Evolutionary conservation across 2,113 vertebrate species (phyloP).

Genomic region (Synchiropus splendidus): DNA sequence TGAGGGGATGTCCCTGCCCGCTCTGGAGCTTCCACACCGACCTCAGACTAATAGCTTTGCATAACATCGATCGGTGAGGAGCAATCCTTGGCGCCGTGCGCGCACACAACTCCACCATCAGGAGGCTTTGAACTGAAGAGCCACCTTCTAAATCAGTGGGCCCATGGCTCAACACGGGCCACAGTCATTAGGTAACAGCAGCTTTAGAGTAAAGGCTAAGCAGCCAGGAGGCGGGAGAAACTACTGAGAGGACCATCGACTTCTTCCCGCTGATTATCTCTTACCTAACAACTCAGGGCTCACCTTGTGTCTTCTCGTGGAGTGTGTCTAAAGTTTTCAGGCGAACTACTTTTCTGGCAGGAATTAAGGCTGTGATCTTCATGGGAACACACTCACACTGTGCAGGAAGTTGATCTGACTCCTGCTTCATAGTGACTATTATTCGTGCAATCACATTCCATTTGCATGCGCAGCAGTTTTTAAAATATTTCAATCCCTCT

Average conservation of each 20-base stretch:
- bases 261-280: conserved; percentile 53
- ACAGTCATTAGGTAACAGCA: conserved; percentile 55
- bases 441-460: too few species aligned
- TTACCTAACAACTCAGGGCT: conserved; percentile 54
- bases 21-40: conserved; percentile 27
- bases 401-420: too few species aligned
- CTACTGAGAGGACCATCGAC: conserved; percentile 24
- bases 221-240: conserved; percentile 23
- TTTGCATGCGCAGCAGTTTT: too few species aligned
- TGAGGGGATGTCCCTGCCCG: conserved; percentile 29
- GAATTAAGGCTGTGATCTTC: conserved; percentile 9
- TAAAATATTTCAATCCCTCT: too few species aligned
- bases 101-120: conserved; percentile 3
- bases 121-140: conserved; percentile 2
- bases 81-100: conserved; percentile 10
- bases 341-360: conserved; percentile 3
- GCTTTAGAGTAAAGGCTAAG: conserved; percentile 47
- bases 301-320: conserved; percentile 28
- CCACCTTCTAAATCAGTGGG: conserved; percentile 34
- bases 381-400: not conserved
- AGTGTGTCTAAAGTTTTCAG: conserved; percentile 7
- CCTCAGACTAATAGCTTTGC: conserved; percentile 54
- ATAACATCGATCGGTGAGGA: conserved; percentile 47
- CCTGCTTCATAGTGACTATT: too few species aligned
- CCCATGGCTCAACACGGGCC: conserved; percentile 49